Base-by-base conservation (phyloP, 2,113 vertebrate species). In the Tyrannus savana region DNA sequence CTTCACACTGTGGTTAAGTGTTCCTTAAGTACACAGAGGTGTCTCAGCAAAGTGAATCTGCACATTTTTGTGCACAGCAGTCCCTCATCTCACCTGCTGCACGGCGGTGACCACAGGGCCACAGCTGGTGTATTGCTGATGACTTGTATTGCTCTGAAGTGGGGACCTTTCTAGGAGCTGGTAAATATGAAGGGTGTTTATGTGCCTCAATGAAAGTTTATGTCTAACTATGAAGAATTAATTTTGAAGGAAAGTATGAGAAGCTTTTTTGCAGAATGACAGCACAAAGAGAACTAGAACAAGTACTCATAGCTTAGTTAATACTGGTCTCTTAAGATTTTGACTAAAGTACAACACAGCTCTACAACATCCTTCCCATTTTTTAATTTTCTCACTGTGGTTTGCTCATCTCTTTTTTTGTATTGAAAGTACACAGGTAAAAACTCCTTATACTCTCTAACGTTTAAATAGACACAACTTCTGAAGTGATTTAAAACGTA, bases 241-340 rank as follows among this genome's bases (percentile, higher is more conserved):
- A 17, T 96, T 95, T 89, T 87, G 84, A 94, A 93, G 44, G 81
- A 93, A 94, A 84, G 59, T 73, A 58, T 60, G 53, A 95, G 84
- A 93, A 92, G 82, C 53, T 84, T 90, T 95, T 94, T 86, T 91
- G 73, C 95, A 77, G 76, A 95, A 94, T 92, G 56, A 73, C 68
- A 92, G 89, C 84, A 74, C 52, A 78, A 87, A 71, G 41, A 92
- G 75, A 87, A 50, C 68, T 80, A 93, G 91, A 96, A 49, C 39
- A 52, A 68, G 33, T 80, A 91, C 74, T 68, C 56, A 64, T 82
- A 94, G 49, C 35, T 91, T 73, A 74, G 66, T 96, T 96, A 82
- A 76, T 94, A 56, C 86, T 46, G 42, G 42, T 88, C 41, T 84
- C 39, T 60, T 81, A 52, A 75, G 89, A 92, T 60, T 76, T 33